phyloP scores from a whole-genome alignment of 2,113 vertebrate species.

The Cochlearius cochlearius region DNA sequence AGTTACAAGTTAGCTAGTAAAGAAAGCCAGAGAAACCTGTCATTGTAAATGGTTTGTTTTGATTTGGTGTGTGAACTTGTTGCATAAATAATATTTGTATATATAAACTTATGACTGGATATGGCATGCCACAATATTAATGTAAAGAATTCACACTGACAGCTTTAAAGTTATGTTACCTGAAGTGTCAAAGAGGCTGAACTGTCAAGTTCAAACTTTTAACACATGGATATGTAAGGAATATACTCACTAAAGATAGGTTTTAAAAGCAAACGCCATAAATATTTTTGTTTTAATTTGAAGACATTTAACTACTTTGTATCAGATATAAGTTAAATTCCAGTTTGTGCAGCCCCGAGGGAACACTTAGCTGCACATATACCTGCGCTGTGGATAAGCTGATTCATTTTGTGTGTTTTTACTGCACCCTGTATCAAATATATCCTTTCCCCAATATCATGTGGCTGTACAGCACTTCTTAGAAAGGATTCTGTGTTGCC shows the following conservation, averaged over 20 bases:
- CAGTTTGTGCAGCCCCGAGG: not conserved
- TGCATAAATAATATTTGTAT: conserved; percentile 16
- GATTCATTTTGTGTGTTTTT: not conserved
- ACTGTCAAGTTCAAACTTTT: not conserved
- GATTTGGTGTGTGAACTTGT: not conserved
- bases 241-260: not conserved
- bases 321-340: not conserved
- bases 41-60: conserved; percentile 15
- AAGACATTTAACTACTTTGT: not conserved
- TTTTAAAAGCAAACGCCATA: not conserved
- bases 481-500: not conserved
- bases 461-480: not conserved
- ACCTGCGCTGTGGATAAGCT: not conserved
- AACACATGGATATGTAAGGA: not conserved
- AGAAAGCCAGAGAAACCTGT: conserved; percentile 11
- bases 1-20: not conserved
- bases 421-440: not conserved
- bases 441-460: not conserved
- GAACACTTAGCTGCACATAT: fast-evolving
- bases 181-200: not conserved
- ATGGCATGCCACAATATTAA: not conserved
- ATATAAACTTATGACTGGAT: not conserved
- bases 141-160: not conserved
- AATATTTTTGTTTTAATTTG: not conserved
- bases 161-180: not conserved